Percentiles rank a stretch among this genome's conserved stretches.
phyloP scores from a whole-genome alignment of 2,113 vertebrate genomes.

The Vimba vimba region DNA sequence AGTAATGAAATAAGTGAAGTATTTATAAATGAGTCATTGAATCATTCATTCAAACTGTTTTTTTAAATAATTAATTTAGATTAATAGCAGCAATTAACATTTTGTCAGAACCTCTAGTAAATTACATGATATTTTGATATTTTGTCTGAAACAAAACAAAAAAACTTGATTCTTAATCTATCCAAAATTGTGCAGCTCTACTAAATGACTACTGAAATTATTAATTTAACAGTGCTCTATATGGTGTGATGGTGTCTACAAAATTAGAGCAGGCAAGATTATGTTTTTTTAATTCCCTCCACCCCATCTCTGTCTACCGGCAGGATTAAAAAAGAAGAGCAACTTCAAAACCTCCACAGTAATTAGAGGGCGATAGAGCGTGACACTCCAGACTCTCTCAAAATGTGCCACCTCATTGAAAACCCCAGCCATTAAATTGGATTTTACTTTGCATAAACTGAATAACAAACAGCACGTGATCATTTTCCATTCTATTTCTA shows the following conservation, averaged over 20 bases:
- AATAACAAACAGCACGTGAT: conserved; percentile 43
- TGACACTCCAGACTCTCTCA: conserved; percentile 22
- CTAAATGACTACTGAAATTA: neutral
- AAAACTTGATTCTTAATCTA: no score
- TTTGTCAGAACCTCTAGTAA: no score
- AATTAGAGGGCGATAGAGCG: conserved; percentile 21
- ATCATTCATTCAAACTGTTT: no score
- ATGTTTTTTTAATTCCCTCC: neutral
- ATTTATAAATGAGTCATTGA: no score
- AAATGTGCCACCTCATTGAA: neutral
- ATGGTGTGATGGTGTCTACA: neutral
- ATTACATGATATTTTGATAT: no score
- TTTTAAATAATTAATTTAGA: no score
- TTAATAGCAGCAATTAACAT: no score
- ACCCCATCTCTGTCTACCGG: neutral
- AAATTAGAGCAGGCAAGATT: neutral
- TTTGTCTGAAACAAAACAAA: no score
- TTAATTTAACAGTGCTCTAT: neutral
- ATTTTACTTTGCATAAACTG: conserved; percentile 35
- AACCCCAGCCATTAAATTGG: conserved; percentile 44
- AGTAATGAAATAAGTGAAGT: no score
- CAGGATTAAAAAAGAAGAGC: conserved; percentile 13
- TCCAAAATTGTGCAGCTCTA: no score
- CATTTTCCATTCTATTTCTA: conserved; percentile 15
- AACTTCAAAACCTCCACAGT: conserved; percentile 29